Percentiles rank a stretch among this genome's conserved stretches.
Evolutionary conservation across 2,113 vertebrate species (phyloP).

Genomic region (Petroica traversi): DNA sequence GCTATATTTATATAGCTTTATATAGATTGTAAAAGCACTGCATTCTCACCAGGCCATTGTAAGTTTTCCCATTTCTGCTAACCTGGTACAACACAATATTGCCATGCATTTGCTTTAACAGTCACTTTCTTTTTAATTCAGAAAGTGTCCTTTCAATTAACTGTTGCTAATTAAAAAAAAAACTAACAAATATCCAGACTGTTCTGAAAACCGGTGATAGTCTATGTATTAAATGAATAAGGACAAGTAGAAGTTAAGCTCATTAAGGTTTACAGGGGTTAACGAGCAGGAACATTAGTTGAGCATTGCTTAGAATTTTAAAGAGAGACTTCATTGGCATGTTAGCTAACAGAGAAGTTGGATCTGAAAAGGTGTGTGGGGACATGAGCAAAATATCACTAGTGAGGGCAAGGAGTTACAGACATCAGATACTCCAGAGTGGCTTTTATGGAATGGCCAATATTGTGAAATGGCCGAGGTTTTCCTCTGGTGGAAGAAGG

Average conservation of each 20-base stretch:
- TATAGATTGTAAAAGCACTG: not conserved
- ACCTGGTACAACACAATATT: not conserved
- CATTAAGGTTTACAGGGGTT: constrained; percentile 15
- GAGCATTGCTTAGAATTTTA: not conserved
- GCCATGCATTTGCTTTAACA: not conserved
- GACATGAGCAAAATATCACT: not conserved
- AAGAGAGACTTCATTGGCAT: not conserved
- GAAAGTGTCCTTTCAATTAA: constrained; percentile 29
- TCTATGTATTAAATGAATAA: constrained; percentile 16
- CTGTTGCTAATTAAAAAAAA: constrained; percentile 33
- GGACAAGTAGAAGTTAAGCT: constrained; percentile 40
- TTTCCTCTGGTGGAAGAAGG: not conserved
- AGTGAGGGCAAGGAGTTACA: not conserved
- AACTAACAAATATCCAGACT: not conserved
- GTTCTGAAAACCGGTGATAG: constrained; percentile 5
- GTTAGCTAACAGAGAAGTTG: not conserved
- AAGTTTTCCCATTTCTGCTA: not conserved
- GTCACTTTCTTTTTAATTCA: not conserved
- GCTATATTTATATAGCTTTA: not conserved
- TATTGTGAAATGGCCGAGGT: not conserved
- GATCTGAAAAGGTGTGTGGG: not conserved
- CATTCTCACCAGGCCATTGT: not conserved
- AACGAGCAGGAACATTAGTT: not conserved
- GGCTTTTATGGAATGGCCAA: not conserved
- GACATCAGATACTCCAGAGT: not conserved